Conservation (phyloP, 2,888 invertebrate genomes). For the Chrysotoxum bicinctum region DNA sequence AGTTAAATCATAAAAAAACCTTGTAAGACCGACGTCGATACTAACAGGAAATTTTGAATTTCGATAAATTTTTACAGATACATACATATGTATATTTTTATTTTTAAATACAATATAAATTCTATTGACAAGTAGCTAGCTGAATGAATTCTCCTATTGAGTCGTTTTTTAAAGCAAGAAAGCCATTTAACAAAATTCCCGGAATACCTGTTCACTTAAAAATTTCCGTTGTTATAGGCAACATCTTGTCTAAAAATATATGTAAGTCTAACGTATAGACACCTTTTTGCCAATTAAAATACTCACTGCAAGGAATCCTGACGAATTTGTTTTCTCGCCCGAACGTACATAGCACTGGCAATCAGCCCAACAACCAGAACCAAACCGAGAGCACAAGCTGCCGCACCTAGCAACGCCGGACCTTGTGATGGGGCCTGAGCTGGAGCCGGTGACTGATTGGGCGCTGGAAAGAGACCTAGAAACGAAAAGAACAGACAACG, state of each 20-base stretch:
- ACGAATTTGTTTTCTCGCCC: constrained; percentile 81
- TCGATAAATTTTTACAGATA: no score
- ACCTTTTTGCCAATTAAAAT: constrained; percentile 62
- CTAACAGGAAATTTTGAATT: no score
- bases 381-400: constrained; percentile 89
- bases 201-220: constrained; percentile 41
- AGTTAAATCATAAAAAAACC: no score
- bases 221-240: constrained; percentile 17
- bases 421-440: constrained; percentile 86
- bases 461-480: constrained; percentile 83
- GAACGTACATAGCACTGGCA: constrained; percentile 81
- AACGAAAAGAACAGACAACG: constrained; percentile 12
- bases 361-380: constrained; percentile 80
- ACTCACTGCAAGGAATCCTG: constrained; percentile 81
- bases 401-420: constrained; percentile 89
- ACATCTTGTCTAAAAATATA: constrained; percentile 36
- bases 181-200: background rate
- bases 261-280: constrained; percentile 42
- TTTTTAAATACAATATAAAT: background rate
- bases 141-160: background rate
- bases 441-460: constrained; percentile 87
- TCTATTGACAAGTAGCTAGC: background rate
- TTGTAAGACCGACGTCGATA: no score
- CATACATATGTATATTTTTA: no score
- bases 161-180: background rate